Conservation (phyloP, 2,797 vertebrate genomes). For the Apogon talboti region DNA sequence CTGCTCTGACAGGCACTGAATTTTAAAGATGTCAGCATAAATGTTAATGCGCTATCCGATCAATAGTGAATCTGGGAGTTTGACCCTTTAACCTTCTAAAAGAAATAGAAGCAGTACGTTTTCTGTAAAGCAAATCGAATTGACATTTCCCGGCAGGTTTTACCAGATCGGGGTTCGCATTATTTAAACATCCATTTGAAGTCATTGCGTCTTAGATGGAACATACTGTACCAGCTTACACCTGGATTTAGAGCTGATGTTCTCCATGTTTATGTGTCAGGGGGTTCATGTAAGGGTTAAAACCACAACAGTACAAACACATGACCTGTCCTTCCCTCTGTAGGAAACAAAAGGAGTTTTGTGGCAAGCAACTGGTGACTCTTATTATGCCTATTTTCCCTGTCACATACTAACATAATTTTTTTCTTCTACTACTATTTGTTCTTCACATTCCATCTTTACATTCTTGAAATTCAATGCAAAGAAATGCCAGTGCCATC, state of each 20-base stretch:
- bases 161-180: slow-evolving; percentile 5
- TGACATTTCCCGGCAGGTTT: slow-evolving; percentile 30
- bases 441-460: slow-evolving; percentile 17
- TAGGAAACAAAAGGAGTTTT: slow-evolving; percentile 12
- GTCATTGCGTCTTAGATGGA: neutral
- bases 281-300: neutral
- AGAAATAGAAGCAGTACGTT: slow-evolving; percentile 26
- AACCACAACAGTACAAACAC: neutral
- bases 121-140: slow-evolving; percentile 31
- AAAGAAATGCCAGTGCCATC: slow-evolving; percentile 25
- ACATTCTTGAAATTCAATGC: slow-evolving; percentile 32
- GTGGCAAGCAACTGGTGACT: neutral
- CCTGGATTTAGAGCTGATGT: too few species aligned
- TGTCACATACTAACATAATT: too few species aligned
- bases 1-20: slow-evolving; percentile 50
- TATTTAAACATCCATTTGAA: slow-evolving; percentile 13
- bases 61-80: slow-evolving; percentile 55
- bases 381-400: neutral
- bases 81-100: slow-evolving; percentile 52
- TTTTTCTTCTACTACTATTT: neutral
- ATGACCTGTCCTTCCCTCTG: neutral
- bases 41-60: slow-evolving; percentile 59
- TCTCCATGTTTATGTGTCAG: neutral
- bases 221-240: too few species aligned
- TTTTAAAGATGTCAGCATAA: slow-evolving; percentile 55